Conservation (phyloP, 2,113 vertebrate species). For the Tor tambroides region DNA sequence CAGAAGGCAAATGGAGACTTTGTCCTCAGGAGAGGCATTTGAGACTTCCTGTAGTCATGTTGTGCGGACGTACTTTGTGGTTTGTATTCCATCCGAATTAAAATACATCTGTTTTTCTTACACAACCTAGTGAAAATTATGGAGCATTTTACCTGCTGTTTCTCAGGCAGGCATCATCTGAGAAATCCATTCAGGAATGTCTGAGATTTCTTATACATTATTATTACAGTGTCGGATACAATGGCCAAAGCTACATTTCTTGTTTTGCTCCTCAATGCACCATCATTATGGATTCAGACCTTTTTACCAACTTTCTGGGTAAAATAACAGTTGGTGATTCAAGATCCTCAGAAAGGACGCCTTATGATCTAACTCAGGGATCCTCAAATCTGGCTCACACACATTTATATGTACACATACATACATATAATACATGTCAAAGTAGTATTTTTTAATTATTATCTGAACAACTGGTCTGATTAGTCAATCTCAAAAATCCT, state of each 20-base stretch:
- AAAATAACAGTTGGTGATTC: background rate
- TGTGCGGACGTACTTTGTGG: background rate
- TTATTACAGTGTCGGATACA: background rate
- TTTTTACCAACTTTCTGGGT: background rate
- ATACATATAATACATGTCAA: no score
- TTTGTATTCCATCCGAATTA: slow-evolving; percentile 2
- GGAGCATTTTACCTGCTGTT: slow-evolving; percentile 12
- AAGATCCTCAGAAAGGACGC: no score
- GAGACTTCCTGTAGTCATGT: background rate
- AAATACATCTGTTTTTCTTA: background rate
- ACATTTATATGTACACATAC: no score
- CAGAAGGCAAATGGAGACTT: background rate
- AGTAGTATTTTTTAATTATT: no score
- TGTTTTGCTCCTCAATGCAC: background rate
- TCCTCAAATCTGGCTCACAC: no score
- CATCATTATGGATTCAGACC: background rate
- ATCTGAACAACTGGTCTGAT: background rate
- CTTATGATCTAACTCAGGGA: no score
- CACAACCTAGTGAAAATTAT: background rate
- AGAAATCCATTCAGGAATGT: background rate
- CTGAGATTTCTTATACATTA: no score
- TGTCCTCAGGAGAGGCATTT: background rate
- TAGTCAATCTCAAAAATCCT: background rate
- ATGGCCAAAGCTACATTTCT: background rate
- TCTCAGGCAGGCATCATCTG: no score